Base-by-base conservation (phyloP, 2,888 invertebrate genomes). In the Sminthurides aquaticus region DNA sequence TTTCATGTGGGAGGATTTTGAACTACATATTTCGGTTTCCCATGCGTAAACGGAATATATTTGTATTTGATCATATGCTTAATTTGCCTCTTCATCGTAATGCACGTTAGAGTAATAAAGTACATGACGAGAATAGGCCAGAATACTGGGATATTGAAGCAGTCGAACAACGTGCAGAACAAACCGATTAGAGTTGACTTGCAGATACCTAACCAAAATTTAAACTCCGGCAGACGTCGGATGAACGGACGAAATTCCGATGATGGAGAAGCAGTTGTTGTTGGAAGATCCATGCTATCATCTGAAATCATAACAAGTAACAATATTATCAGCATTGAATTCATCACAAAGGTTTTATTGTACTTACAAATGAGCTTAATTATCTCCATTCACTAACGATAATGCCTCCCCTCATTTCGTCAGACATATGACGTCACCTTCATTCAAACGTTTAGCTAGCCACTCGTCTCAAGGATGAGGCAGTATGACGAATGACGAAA, bases 41-140 rank as follows among this genome's bases (percentile, higher is more conserved):
- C 95, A 79, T 93, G 91, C 62, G 97, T 96, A 81, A 99, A 99
- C 68, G 99, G 99, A 80, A 99, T 83, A 82, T 99, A 99, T 81
- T 91, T 88, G 81, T 98, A 99, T 82, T 93, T 96, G 78, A 99
- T 90, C 99, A 99, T 99, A 84, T 99, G 99, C 95, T 90, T 97
- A 77, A 99, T 99, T 84, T 99, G 99, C 77, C 97, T 87, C 82
- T 98, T 99, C 98, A 99, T 98, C 66, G 99, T 99, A 78, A 99
- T 91, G 81, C 93, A 91, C 82, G 98, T 93, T 75, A 99, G 83
- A 66, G 97, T 94, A 78, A 99, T 91, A 82, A 99, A 99, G 82
- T 99, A 99, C 91, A 99, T 93, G 77, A 99, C 96, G 79, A 99
- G 85, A 77, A 99, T 99, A 67, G 99, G 99, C 99, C 99, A 99